A percentile compares a stretch with the other conserved stretches of the same genome.
phyloP scores from a whole-genome alignment of 2,113 vertebrate species.

The Tretioscincus oriximinensis region DNA sequence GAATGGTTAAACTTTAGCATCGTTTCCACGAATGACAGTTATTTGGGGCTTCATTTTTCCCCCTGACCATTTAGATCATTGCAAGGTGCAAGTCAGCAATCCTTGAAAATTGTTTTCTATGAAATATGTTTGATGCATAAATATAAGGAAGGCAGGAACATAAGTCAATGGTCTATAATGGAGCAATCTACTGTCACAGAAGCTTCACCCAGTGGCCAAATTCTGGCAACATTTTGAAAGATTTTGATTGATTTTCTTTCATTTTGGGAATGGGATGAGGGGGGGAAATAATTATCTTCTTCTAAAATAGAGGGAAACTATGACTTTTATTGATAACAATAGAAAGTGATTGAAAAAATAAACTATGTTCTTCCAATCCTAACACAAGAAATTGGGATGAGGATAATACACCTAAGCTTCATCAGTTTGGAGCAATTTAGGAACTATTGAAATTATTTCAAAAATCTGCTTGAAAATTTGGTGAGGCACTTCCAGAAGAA shows the following conservation, averaged over 20 bases:
- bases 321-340: neutral
- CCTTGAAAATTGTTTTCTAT: conserved; percentile 5
- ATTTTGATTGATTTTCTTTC: neutral
- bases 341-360: neutral
- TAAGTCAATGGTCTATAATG: neutral
- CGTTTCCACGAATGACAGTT: conserved; percentile 12
- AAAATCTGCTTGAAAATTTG: too few relatives aligned
- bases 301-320: neutral
- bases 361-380: neutral
- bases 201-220: neutral
- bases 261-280: neutral
- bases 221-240: neutral
- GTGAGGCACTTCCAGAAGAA: too few relatives aligned
- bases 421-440: neutral
- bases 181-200: neutral
- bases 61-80: conserved; percentile 23
- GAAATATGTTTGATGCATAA: neutral
- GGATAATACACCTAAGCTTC: neutral
- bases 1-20: conserved; percentile 17
- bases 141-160: neutral
- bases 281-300: neutral
- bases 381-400: neutral
- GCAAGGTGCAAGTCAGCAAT: conserved; percentile 26
- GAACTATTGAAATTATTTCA: too few relatives aligned
- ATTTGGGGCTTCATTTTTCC: neutral